phyloP scores from a whole-genome alignment of 1,140 invertebrate species.

The Hylyphantes graminicola region DNA sequence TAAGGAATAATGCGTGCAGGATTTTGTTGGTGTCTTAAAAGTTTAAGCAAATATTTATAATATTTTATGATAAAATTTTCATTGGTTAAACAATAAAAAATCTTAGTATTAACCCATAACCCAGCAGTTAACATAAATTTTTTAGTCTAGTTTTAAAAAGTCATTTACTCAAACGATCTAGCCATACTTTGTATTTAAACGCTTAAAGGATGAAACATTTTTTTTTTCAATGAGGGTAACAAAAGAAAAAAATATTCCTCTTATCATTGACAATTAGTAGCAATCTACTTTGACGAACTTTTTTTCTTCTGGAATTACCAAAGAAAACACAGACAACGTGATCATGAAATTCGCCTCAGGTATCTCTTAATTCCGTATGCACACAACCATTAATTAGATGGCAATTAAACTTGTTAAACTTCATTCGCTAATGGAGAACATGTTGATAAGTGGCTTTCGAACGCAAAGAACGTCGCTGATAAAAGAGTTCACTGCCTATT shows the following conservation, averaged over 20 bases:
- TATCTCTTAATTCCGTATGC: conserved; percentile 35
- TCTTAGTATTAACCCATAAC: too few species aligned
- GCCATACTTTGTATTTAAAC: too few species aligned
- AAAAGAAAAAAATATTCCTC: conserved; percentile 18
- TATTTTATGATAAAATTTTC: too few species aligned
- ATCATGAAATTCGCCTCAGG: conserved; percentile 14
- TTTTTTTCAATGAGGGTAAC: not conserved
- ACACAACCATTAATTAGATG: conserved; percentile 50
- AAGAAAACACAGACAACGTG: not conserved
- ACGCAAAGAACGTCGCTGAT: not conserved
- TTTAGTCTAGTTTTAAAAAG: too few species aligned
- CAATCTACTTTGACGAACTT: conserved; percentile 46
- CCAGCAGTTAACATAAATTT: too few species aligned
- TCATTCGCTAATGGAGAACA: conserved; percentile 31
- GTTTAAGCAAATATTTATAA: too few species aligned
- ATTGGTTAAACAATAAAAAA: too few species aligned
- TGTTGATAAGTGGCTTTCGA: conserved; percentile 36
- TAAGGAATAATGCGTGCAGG: too few species aligned
- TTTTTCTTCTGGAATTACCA: too few species aligned
- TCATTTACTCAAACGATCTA: too few species aligned
- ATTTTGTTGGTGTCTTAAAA: too few species aligned
- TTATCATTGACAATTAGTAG: conserved; percentile 26
- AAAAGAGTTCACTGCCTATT: conserved; percentile 15
- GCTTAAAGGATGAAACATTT: too few species aligned
- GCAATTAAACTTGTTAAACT: conserved; percentile 52